phyloP scores from a whole-genome alignment of 2,888 invertebrate species.

The Drosophila meridiana region DNA sequence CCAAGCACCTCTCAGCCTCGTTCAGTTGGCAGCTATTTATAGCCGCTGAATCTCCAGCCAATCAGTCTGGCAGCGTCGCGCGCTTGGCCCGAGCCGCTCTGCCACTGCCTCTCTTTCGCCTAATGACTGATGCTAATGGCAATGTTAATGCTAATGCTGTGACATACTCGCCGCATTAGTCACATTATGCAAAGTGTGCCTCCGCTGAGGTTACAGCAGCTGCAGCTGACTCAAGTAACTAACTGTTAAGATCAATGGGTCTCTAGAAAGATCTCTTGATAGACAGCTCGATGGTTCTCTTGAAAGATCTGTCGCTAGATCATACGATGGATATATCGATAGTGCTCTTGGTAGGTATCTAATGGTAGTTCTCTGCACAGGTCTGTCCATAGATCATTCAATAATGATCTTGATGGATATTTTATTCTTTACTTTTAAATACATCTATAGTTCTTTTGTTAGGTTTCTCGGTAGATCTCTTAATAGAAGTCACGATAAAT shows the following conservation, averaged over 20 bases:
- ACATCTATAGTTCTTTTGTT: neutral
- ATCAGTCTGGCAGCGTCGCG: conserved; percentile 53
- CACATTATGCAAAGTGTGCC: conserved; percentile 36
- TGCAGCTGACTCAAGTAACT: conserved; percentile 8
- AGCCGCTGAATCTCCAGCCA: conserved; percentile 63
- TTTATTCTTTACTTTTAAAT: too few relatives aligned
- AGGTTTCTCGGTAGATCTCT: neutral
- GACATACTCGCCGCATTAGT: conserved; percentile 30
- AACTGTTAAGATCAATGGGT: neutral
- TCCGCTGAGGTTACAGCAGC: conserved; percentile 35
- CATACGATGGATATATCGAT: neutral
- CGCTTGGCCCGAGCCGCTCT: conserved; percentile 28
- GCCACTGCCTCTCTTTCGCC: neutral
- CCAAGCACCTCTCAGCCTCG: neutral
- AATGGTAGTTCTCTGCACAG: neutral
- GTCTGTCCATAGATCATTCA: neutral
- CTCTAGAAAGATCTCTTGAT: neutral
- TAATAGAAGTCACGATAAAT: too few relatives aligned
- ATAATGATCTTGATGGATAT: neutral
- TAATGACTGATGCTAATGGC: conserved; percentile 17
- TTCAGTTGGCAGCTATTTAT: conserved; percentile 59
- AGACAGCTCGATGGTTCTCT: neutral
- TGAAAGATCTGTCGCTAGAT: neutral
- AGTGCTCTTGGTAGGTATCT: neutral
- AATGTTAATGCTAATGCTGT: conserved; percentile 28